A percentile compares a stretch with the other conserved stretches of the same genome.
These are phyloP conservation scores for Connochaetes taurinus DNA, from an alignment of 2,113 vertebrate species.

Conservation along the genomic window DNA sequence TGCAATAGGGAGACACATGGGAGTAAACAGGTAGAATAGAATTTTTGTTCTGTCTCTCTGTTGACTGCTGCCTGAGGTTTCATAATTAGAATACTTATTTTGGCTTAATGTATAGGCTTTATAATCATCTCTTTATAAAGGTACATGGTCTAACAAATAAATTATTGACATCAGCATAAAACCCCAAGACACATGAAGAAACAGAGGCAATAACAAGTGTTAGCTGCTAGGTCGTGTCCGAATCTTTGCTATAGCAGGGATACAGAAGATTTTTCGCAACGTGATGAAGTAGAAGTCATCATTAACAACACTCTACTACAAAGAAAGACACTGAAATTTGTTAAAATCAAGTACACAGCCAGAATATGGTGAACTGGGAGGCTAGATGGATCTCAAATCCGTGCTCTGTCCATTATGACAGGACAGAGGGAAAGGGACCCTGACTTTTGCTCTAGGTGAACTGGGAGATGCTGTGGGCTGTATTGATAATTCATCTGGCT, in stretches of 20 bases:
- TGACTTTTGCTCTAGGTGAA: neutral
- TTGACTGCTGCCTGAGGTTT: neutral
- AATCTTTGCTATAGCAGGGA: neutral
- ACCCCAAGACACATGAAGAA: neutral
- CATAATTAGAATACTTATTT: neutral
- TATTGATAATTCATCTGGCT: neutral
- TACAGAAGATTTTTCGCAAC: neutral
- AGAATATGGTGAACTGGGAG: neutral
- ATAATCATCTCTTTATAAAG: neutral
- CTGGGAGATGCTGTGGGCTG: neutral
- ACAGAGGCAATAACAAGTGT: neutral
- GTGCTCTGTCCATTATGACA: neutral
- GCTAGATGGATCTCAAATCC: neutral
- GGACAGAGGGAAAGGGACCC: neutral
- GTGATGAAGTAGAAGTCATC: neutral
- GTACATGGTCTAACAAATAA: neutral
- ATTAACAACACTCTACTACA: neutral
- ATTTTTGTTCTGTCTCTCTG: neutral
- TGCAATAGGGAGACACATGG: neutral
- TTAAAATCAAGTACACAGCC: neutral
- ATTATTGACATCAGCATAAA: neutral
- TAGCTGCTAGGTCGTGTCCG: rapidly evolving
- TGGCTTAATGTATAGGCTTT: neutral
- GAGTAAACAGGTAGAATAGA: neutral
- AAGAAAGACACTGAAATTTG: neutral